Evolutionary conservation across 1,140 invertebrate species (phyloP).

Genomic region (Anadara kagoshimensis): DNA sequence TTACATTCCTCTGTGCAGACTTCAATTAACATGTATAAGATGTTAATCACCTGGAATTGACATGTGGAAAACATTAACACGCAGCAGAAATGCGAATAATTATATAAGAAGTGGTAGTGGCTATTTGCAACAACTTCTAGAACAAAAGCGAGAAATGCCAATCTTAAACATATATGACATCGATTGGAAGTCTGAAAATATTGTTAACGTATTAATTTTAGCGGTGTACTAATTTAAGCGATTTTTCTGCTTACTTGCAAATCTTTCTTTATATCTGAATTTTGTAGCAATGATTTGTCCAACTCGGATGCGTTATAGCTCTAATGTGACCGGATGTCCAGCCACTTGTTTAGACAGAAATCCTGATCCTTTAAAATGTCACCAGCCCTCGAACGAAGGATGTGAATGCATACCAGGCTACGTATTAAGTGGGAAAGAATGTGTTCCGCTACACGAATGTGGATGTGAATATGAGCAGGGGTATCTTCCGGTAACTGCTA

Average conservation of each 20-base stretch:
- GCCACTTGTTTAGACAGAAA: constrained; percentile 28
- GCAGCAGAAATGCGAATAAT: too few species aligned
- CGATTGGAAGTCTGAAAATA: too few species aligned
- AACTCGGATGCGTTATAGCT: constrained; percentile 33
- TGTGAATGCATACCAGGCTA: constrained; percentile 40
- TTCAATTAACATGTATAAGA: too few species aligned
- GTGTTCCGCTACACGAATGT: constrained; percentile 36
- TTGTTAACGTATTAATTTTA: too few species aligned
- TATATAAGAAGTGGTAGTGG: too few species aligned
- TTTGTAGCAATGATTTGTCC: constrained; percentile 28
- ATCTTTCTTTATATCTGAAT: too few species aligned
- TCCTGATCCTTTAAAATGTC: constrained; percentile 13
- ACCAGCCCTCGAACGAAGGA: constrained; percentile 31
- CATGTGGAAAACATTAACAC: too few species aligned
- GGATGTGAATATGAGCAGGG: constrained; percentile 27
- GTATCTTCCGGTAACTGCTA: constrained; percentile 36
- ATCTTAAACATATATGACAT: too few species aligned
- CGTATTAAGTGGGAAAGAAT: constrained; percentile 40
- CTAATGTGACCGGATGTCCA: constrained; percentile 36
- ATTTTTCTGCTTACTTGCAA: neutral
- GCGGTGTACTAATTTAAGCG: neutral
- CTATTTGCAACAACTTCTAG: too few species aligned
- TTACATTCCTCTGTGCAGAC: too few species aligned
- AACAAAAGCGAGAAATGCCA: too few species aligned
- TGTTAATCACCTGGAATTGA: too few species aligned